phyloP scores from a whole-genome alignment of 1,140 invertebrate species.

The Euglossa dilemma region DNA sequence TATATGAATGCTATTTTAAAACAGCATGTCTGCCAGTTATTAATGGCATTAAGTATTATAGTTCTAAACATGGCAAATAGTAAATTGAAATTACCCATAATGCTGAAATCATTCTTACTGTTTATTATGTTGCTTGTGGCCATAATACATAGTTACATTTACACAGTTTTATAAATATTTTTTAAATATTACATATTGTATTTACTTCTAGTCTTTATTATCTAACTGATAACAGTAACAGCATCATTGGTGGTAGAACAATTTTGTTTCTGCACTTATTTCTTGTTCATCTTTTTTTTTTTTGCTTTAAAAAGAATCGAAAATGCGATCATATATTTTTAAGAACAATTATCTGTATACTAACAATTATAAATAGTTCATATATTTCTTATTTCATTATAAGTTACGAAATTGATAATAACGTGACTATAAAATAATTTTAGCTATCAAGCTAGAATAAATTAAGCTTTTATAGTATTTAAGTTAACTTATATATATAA shows the following conservation, averaged over 20 bases:
- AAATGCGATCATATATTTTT: neutral
- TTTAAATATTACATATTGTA: constrained; percentile 73
- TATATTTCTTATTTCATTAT: constrained; percentile 30
- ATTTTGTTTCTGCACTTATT: constrained; percentile 13
- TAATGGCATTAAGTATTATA: constrained; percentile 39
- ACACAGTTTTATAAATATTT: constrained; percentile 80
- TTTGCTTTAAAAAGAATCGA: neutral
- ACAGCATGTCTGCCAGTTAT: too few species aligned
- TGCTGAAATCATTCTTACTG: constrained; percentile 72
- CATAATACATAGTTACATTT: constrained; percentile 79
- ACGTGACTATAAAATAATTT: constrained; percentile 6
- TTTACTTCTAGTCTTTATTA: constrained; percentile 44
- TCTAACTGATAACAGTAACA: constrained; percentile 32
- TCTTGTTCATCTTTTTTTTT: neutral
- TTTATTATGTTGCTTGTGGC: constrained; percentile 76
- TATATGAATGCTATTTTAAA: neutral
- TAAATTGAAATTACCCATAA: constrained; percentile 23
- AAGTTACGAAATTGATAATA: constrained; percentile 27
- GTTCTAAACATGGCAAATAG: constrained; percentile 44
- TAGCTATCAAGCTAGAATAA: constrained; percentile 26
- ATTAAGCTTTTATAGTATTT: constrained; percentile 1
- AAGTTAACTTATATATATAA: constrained; percentile 11
- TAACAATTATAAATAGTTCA: constrained; percentile 38
- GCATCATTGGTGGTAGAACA: constrained; percentile 33
- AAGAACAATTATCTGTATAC: constrained; percentile 30